Evolutionary conservation across 1,140 invertebrate species (phyloP).

Genomic region (Drosophila baimaii): DNA sequence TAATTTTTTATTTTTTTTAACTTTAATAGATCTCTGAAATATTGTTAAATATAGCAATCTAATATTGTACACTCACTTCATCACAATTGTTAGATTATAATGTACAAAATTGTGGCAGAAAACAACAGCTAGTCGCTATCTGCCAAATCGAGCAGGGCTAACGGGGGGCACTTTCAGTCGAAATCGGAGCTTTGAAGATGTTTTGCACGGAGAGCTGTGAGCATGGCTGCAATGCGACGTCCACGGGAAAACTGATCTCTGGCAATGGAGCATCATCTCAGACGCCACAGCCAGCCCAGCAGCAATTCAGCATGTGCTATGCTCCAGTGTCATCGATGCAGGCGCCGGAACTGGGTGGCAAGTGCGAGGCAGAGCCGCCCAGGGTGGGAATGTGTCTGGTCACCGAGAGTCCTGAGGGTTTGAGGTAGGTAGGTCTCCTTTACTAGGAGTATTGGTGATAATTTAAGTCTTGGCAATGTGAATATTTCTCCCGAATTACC

Average conservation of each 20-base stretch:
- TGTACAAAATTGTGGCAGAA: constrained; percentile 42
- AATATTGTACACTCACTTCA: constrained; percentile 12
- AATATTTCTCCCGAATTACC: background rate
- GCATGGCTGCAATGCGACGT: constrained; percentile 34
- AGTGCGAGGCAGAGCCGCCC: constrained; percentile 23
- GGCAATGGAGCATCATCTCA: constrained; percentile 8
- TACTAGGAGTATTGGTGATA: background rate
- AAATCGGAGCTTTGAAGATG: constrained; percentile 25
- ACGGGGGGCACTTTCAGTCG: constrained; percentile 11
- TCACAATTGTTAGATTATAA: constrained; percentile 25
- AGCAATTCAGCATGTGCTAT: constrained; percentile 27
- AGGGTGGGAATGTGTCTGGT: constrained; percentile 61
- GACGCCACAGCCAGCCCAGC: constrained; percentile 1
- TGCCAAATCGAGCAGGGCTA: constrained; percentile 1
- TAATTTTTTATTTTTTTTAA: background rate
- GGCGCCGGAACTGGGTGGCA: background rate
- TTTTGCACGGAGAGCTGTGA: constrained; percentile 66
- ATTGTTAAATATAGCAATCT: constrained; percentile 2
- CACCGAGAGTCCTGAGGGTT: constrained; percentile 62
- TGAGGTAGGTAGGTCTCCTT: constrained; percentile 43
- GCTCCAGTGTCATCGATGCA: constrained; percentile 15
- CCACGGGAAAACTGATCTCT: constrained; percentile 15
- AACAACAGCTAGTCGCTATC: background rate
- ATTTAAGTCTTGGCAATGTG: background rate
- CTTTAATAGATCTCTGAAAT: background rate